Evolutionary conservation across 2,888 invertebrate genomes (phyloP).

Genomic region (Acanthoscelides obtectus): DNA sequence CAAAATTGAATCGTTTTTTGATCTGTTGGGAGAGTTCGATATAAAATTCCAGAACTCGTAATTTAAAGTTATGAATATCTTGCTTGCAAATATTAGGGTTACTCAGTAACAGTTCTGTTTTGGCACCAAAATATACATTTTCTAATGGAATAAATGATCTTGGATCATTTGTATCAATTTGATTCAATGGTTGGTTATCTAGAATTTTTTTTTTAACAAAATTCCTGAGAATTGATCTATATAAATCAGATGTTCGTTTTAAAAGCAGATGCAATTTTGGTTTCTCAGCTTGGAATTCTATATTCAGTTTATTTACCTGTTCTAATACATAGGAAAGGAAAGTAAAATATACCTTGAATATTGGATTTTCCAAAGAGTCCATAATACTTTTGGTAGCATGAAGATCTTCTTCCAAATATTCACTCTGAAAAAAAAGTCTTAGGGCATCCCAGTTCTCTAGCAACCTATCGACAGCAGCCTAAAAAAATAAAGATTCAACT

Average conservation of each 20-base stretch:
- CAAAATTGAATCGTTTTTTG: too few species aligned
- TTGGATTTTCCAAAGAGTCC: constrained; percentile 4
- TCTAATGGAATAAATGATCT: too few species aligned
- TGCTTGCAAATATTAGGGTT: too few species aligned
- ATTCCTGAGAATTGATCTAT: constrained; percentile 6
- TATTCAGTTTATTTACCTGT: constrained; percentile 7
- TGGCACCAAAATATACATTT: too few species aligned
- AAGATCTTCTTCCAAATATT: constrained; percentile 4
- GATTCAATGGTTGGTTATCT: too few species aligned
- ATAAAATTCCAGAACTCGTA: too few species aligned
- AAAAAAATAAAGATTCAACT: background rate
- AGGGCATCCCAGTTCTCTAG: constrained; percentile 8
- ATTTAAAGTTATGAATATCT: too few species aligned
- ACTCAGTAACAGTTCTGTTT: too few species aligned
- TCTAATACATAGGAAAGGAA: constrained; percentile 10
- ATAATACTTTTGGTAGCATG: constrained; percentile 6
- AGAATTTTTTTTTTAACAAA: constrained; percentile 6
- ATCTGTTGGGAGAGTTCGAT: too few species aligned
- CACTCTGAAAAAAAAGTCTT: constrained; percentile 6
- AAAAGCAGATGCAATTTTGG: constrained; percentile 7
- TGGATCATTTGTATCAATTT: too few species aligned
- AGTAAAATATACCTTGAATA: constrained; percentile 10
- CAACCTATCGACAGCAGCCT: constrained; percentile 12
- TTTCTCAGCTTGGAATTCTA: constrained; percentile 10
- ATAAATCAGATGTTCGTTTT: constrained; percentile 4